phyloP scores from a whole-genome alignment of 2,797 vertebrate genomes.

The Poliocrania exsul region DNA sequence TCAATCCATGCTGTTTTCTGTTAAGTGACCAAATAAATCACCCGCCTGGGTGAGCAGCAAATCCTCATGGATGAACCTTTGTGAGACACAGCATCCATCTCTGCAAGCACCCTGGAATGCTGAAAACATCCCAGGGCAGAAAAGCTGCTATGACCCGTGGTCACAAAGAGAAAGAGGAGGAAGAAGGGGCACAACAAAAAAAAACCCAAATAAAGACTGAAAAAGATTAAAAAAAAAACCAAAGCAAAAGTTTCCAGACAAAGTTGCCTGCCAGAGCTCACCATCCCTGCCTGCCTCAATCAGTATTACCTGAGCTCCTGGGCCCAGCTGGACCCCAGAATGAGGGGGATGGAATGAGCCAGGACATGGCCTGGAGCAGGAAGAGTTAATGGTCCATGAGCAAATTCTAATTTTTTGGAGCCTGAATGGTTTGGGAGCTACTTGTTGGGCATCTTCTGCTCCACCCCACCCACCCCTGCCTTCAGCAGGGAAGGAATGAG shows the following conservation, averaged over 20 bases:
- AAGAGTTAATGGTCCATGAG: background rate
- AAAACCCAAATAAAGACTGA: background rate
- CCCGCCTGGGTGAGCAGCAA: background rate
- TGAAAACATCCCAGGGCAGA: background rate
- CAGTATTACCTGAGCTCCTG: background rate
- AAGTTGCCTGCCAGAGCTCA: background rate
- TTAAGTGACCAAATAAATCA: slow-evolving; percentile 33
- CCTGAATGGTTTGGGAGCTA: background rate
- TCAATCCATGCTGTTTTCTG: slow-evolving; percentile 5
- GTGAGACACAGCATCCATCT: background rate
- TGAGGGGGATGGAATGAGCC: background rate
- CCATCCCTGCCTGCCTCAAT: background rate
- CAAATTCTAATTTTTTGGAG: background rate
- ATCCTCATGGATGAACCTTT: background rate
- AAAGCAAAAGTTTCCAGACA: background rate
- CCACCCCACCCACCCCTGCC: background rate
- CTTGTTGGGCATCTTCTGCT: background rate
- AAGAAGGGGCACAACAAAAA: background rate
- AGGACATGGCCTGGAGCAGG: background rate
- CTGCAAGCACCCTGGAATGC: background rate
- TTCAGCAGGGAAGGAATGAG: background rate
- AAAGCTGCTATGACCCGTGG: fast-evolving
- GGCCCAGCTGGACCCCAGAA: background rate
- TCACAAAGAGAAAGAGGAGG: background rate
- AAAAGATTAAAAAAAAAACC: fast-evolving